Evolutionary conservation across 30 jellyfish, hydroid and myxozoan species (phyloP).

Genomic region (Chrysaora quinquecirrha): DNA sequence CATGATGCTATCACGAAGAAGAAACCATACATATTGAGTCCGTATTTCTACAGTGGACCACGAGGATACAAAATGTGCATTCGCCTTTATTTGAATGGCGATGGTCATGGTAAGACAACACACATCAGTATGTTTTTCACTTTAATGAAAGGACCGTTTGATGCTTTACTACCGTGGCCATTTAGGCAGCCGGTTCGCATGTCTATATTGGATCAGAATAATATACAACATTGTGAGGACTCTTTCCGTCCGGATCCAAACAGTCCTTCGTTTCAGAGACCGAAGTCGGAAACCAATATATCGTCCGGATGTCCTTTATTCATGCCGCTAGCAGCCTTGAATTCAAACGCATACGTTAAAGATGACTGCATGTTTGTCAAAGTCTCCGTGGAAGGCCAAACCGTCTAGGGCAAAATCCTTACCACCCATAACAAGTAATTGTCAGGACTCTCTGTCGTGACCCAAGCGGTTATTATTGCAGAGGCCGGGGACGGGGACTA

Average conservation of each 20-base stretch:
- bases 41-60: constrained; percentile 69
- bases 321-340: constrained; percentile 12
- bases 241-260: constrained; percentile 78
- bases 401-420: too few species aligned
- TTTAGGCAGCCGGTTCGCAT: constrained; percentile 62
- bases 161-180: constrained; percentile 92
- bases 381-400: constrained; percentile 15
- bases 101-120: constrained; percentile 88
- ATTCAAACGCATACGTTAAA: not conserved
- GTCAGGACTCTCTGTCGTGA: too few species aligned
- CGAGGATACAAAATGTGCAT: constrained; percentile 85
- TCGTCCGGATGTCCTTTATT: constrained; percentile 91
- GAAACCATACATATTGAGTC: constrained; percentile 74
- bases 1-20: constrained; percentile 76
- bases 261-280: constrained; percentile 78
- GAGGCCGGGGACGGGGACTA: too few species aligned
- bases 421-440: too few species aligned
- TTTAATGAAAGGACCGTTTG: constrained; percentile 77
- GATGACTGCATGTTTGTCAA: constrained; percentile 52
- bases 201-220: constrained; percentile 44
- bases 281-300: constrained; percentile 66
- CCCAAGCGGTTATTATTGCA: too few species aligned
- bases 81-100: constrained; percentile 87
- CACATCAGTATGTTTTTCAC: constrained; percentile 76
- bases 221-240: constrained; percentile 45